Percentiles rank a stretch among this genome's conserved stretches.
Conservation (phyloP, 1,140 invertebrate genomes). For the Caenorhabditis tropicalis region DNA sequence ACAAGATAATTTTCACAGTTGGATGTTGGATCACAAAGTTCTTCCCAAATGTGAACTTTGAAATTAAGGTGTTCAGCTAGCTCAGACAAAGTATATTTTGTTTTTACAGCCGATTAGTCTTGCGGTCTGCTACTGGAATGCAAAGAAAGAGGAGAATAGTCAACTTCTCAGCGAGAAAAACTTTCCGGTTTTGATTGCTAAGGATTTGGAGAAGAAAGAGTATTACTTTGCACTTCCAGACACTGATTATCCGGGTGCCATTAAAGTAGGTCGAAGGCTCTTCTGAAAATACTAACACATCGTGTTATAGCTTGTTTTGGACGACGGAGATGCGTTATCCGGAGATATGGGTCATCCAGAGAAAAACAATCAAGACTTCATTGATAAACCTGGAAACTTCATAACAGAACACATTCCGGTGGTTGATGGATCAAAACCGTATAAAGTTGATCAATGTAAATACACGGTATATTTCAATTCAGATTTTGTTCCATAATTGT, state of each 20-base stretch:
- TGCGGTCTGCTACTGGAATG: conserved; percentile 44
- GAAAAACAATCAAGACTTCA: conserved; percentile 18
- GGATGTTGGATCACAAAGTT: conserved; percentile 51
- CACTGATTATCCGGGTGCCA: conserved; percentile 38
- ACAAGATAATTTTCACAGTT: conserved; percentile 49
- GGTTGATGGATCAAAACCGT: neutral
- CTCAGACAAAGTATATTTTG: neutral
- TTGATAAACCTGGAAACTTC: conserved; percentile 43
- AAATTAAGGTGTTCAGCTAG: neutral
- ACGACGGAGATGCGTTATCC: neutral
- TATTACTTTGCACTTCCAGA: conserved; percentile 31
- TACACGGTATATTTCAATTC: conserved; percentile 14
- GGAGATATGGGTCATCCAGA: neutral
- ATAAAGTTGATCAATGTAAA: conserved; percentile 49
- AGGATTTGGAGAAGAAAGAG: neutral
- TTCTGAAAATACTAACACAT: no score
- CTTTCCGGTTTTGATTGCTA: conserved; percentile 38
- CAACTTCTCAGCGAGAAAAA: neutral
- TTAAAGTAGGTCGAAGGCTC: neutral
- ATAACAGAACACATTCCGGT: conserved; percentile 42
- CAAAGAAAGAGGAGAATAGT: neutral
- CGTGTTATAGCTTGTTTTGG: conserved; percentile 22
- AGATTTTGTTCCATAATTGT: neutral
- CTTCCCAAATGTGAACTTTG: conserved; percentile 34
- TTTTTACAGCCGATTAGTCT: conserved; percentile 32